A percentile compares a stretch with the other conserved stretches of the same genome.
These are phyloP conservation scores for Coenonympha arcania DNA, from an alignment of 2,888 invertebrate species.

Conservation along the genomic window DNA sequence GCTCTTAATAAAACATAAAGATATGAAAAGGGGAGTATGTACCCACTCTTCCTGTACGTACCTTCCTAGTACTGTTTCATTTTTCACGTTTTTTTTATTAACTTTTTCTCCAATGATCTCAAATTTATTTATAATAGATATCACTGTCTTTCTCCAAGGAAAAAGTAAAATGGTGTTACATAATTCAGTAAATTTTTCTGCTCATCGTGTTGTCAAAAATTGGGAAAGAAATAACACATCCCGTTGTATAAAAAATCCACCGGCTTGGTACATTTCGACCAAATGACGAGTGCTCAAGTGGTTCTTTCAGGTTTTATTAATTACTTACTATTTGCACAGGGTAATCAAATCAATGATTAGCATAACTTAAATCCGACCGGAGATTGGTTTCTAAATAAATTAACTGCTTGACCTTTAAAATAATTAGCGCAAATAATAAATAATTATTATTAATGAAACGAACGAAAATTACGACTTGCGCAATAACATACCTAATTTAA, in stretches of 20 bases:
- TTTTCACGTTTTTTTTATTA: too few relatives aligned
- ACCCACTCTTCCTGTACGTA: too few relatives aligned
- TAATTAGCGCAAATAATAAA: slow-evolving; percentile 16
- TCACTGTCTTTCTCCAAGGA: too few relatives aligned
- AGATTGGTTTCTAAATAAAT: slow-evolving; percentile 19
- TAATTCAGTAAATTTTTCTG: too few relatives aligned
- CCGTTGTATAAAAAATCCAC: not conserved
- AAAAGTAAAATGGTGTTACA: too few relatives aligned
- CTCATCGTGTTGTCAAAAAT: too few relatives aligned
- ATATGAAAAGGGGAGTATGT: too few relatives aligned
- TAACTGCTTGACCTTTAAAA: slow-evolving; percentile 18
- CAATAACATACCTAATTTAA: slow-evolving; percentile 1
- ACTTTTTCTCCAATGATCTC: too few relatives aligned
- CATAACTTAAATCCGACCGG: slow-evolving; percentile 20
- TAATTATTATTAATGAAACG: slow-evolving; percentile 4
- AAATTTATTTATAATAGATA: too few relatives aligned
- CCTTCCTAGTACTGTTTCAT: too few relatives aligned
- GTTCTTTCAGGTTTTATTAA: slow-evolving; percentile 11
- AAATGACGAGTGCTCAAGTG: not conserved
- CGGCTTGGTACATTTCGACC: not conserved
- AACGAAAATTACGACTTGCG: not conserved
- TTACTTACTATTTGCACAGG: slow-evolving; percentile 10
- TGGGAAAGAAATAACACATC: too few relatives aligned
- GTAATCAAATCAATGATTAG: slow-evolving; percentile 22
- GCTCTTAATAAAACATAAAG: too few relatives aligned